Base-by-base conservation (phyloP, 2,797 vertebrate species). In the Nannoperca australis region DNA sequence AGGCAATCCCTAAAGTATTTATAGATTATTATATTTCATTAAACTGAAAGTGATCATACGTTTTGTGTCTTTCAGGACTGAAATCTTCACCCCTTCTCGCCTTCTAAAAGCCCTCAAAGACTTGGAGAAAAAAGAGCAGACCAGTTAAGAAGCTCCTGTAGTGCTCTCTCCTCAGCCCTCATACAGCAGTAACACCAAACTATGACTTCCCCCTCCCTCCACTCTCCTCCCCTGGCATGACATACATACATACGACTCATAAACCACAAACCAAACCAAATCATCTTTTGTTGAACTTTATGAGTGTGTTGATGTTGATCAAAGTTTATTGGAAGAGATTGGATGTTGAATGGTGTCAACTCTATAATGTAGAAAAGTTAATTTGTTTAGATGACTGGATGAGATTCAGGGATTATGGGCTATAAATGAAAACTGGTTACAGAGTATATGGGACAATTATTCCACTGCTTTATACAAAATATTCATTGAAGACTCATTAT, bases 31-130 rank as follows among this genome's bases (percentile, higher is more conserved):
- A 18, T 70, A 3, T 2, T 15, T 44, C 8, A 36, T 36, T 62
- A 9, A 38, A n/a, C 51, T 56, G 2, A 14, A 45, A 10, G 40
- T 69, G 32, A 79, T 70, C 30, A 12, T 47, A 22, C 2, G 3
- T 20, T 3, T 64, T 71, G 14, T 87, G 36, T 89, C 63, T 82
- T 85, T 50, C 86, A 95, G 91, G 87, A 61, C 78, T 76, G 83
- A 78, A 66, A 73, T 90, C 79, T 78, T 88, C 66, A 62, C 50
- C 65, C 86, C 82, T 0, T 58, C 83, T 91, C 68, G 72, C 78
- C 83, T 89, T 89, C 85, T 90, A 12, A 87, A 82, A 79, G 7
- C 77, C 78, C 78, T 88, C 56, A 90, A 80, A 87, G 82, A 91
- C 40, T 40, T 87, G 78, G 82, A 90, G 51, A 76, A 82, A 73